Evolutionary conservation across 2,797 vertebrate genomes (phyloP), one percentile per base, ranked within the genome.

Genomic region (Spheniscus humboldti): DNA sequence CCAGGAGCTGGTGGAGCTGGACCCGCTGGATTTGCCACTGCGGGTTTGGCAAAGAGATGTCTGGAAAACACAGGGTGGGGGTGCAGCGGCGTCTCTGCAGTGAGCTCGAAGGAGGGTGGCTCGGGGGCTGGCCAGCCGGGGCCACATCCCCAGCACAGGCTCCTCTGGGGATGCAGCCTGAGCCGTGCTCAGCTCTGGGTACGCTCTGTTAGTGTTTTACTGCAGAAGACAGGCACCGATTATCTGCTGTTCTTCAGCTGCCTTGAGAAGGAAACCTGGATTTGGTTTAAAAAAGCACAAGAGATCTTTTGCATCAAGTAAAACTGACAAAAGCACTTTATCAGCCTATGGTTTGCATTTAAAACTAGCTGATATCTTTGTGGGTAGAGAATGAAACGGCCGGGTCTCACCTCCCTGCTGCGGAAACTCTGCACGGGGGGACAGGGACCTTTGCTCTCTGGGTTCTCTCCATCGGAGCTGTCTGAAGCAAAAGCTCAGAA

Each of bases 371-470:
- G 56, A 27, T 63, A 16, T n/a, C 35, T 78, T 47, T 75, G 75
- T 53, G 75, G 74, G 20, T 6, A 72, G 86, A 48, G 23, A 78
- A 27, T 0, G 1, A 71, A 53, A 52, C 50, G 48, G 28, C 13
- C 0, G 0, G 1, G 3, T 30, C 27, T 43, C 67, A 55, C 7
- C 35, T 59, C 25, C 12, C 35, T 37, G 50, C 43, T 0, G 1
- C 45, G 41, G 52, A 43, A 67, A 57, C 24, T 84, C 24, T 82
- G 8, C 1, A 1, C 3, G 35, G 4, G 24, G 8, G 3, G 17
- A 20, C 1, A 0, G 33, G 33, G 30, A 50, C 18, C 35, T 78
- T 33, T 28, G 33, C 15, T 30, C 13, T 50, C 0, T 0, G 6
- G 19, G 41, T 18, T 77, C 55, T 12, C 13, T 83, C 27, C 18